A percentile compares a stretch with the other conserved stretches of the same genome.
These are phyloP conservation scores for Bagarius yarrelli DNA, from an alignment of 2,113 vertebrate genomes.

Conservation along the genomic window DNA sequence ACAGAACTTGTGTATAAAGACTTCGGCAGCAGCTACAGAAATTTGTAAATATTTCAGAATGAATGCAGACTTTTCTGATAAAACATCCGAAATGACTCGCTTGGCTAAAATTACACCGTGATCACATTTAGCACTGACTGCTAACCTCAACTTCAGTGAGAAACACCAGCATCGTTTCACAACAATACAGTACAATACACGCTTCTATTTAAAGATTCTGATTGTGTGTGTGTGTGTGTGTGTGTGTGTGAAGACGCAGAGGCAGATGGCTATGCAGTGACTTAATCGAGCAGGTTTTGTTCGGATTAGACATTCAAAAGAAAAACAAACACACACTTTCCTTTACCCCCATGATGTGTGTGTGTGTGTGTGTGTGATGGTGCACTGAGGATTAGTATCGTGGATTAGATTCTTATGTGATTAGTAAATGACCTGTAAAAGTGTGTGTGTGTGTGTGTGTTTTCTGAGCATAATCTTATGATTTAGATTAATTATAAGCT, in stretches of 20 bases:
- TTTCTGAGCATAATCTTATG: constrained; percentile 32
- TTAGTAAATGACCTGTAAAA: neutral
- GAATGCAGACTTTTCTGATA: too few species aligned
- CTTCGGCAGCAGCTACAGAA: too few species aligned
- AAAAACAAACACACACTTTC: constrained; percentile 1
- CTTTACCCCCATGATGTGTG: neutral
- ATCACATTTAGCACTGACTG: neutral
- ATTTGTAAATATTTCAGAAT: too few species aligned
- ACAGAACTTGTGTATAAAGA: too few species aligned
- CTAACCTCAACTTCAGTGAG: neutral
- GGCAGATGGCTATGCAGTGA: constrained; percentile 43
- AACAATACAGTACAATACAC: neutral
- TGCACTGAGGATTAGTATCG: neutral
- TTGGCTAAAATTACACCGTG: neutral
- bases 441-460: constrained; percentile 14
- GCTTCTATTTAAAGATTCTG: neutral
- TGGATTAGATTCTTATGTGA: constrained; percentile 19
- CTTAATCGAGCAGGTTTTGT: constrained; percentile 38
- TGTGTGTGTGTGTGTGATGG: neutral
- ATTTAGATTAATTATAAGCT: constrained; percentile 22
- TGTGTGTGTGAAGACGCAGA: neutral
- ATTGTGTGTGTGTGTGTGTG: neutral
- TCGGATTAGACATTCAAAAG: constrained; percentile 24
- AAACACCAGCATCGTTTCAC: neutral
- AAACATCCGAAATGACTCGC: neutral